Percentiles rank a stretch among this genome's conserved stretches.
Evolutionary conservation across 2,888 invertebrate genomes (phyloP).

Genomic region (Tenthredo mesomela): DNA sequence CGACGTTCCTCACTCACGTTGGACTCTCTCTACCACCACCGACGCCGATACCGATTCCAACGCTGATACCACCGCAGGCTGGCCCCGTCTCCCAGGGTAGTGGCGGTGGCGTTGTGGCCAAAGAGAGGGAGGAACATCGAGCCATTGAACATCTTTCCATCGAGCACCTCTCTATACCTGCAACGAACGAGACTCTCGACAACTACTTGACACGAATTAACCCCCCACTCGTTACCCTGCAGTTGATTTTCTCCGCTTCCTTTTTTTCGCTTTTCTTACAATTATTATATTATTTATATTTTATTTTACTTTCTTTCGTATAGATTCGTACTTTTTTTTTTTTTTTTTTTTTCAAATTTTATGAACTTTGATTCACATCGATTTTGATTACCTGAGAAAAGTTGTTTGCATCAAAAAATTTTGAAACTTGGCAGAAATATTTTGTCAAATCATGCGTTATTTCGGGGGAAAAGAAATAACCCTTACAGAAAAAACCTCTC

Average conservation of each 20-base stretch:
- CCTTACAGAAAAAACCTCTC: no score
- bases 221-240: background rate
- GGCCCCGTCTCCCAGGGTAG: conserved; percentile 74
- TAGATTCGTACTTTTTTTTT: background rate
- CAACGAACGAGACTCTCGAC: conserved; percentile 56
- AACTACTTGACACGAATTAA: conserved; percentile 46
- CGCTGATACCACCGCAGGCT: conserved; percentile 64
- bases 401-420: no score
- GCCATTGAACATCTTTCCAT: conserved; percentile 75
- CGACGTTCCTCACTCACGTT: conserved; percentile 68
- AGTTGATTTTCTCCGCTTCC: background rate
- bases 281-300: background rate
- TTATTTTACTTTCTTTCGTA: background rate
- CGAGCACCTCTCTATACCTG: conserved; percentile 74
- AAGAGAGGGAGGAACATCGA: conserved; percentile 73
- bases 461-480: no score
- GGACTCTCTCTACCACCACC: conserved; percentile 37
- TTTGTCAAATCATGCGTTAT: no score
- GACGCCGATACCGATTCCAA: conserved; percentile 30
- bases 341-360: background rate
- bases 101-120: conserved; percentile 71
- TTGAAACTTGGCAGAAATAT: no score
- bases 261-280: background rate
- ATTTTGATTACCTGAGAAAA: no score
- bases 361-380: no score